phyloP scores from a whole-genome alignment of 2,888 invertebrate species.

The Pyrocoelia pectoralis region DNA sequence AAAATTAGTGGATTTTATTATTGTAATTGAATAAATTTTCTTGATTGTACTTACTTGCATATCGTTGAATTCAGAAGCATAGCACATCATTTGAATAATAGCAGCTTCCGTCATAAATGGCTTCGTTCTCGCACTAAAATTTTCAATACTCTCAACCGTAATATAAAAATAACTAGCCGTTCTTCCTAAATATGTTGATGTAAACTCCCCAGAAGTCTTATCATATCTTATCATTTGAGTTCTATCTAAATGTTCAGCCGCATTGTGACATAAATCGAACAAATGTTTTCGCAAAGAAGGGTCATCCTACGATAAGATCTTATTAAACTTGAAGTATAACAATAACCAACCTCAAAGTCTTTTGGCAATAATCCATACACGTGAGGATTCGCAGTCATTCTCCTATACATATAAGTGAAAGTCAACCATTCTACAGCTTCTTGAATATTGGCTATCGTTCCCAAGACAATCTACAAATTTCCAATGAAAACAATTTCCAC shows the following conservation, averaged over 20 bases:
- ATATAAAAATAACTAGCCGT: conserved; percentile 99
- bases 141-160: conserved; percentile 93
- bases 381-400: conserved; percentile 91
- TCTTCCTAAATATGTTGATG: conserved; percentile 87
- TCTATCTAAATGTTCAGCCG: conserved; percentile 88
- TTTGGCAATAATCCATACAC: conserved; percentile 69
- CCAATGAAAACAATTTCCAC: conserved; percentile 18
- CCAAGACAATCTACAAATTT: conserved; percentile 77
- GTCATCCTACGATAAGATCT: conserved; percentile 66
- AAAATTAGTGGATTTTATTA: too few species aligned
- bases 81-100: conserved; percentile 89
- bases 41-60: conserved; percentile 66
- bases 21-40: too few species aligned
- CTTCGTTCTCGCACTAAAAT: conserved; percentile 84
- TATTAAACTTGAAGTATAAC: neutral
- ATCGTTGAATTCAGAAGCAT: conserved; percentile 94
- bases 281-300: conserved; percentile 81
- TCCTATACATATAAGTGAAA: conserved; percentile 94
- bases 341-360: conserved; percentile 15
- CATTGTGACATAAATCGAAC: conserved; percentile 76
- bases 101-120: conserved; percentile 86
- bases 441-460: conserved; percentile 94
- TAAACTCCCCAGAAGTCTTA: conserved; percentile 81
- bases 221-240: conserved; percentile 95
- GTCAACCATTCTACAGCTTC: conserved; percentile 98